Percentiles rank a stretch among this genome's conserved stretches.
Conservation (phyloP, 2,888 invertebrate species). For the Buathra laborator region DNA sequence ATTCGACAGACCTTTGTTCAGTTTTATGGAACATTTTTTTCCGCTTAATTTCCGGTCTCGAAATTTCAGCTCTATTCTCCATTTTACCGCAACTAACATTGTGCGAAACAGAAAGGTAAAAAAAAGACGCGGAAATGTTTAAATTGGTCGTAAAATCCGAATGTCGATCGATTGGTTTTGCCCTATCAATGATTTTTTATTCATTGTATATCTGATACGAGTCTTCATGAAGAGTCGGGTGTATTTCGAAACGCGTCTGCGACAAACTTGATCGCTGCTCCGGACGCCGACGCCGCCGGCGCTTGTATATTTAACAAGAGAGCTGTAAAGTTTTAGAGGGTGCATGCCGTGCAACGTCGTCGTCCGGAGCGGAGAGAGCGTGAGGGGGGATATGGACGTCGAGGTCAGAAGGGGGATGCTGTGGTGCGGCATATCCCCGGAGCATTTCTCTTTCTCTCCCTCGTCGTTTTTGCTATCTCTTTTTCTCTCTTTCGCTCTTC, state of each 20-base stretch:
- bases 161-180: no score
- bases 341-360: conserved; percentile 45
- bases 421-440: conserved; percentile 61
- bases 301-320: conserved; percentile 76
- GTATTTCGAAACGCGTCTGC: conserved; percentile 13
- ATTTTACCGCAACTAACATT: no score
- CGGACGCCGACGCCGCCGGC: conserved; percentile 34
- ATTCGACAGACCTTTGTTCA: no score
- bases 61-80: no score
- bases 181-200: no score
- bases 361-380: not conserved
- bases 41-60: no score
- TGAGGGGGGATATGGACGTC: conserved; percentile 30
- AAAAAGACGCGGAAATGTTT: no score
- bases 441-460: conserved; percentile 50
- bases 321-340: conserved; percentile 67
- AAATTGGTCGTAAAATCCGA: no score
- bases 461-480: not conserved
- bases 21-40: no score
- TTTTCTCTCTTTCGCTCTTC: not conserved
- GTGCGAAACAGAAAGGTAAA: no score
- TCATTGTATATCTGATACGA: not conserved
- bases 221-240: not conserved
- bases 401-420: conserved; percentile 63
- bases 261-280: conserved; percentile 56